Base-by-base conservation (phyloP, 1,140 invertebrate species). In the Heliothis virescens region DNA sequence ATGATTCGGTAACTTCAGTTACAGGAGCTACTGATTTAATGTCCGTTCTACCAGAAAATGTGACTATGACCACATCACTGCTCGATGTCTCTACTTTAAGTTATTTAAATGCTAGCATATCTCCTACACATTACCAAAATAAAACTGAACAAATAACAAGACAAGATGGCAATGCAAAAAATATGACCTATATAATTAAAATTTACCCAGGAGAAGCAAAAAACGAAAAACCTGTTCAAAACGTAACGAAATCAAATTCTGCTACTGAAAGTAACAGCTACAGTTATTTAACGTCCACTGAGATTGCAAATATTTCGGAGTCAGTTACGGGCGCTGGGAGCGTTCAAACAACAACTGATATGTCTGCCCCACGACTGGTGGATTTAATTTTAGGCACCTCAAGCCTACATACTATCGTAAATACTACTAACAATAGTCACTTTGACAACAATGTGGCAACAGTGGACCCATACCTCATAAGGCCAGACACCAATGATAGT, bases 21-120 rank as follows among this genome's bases (percentile, higher is more conserved):
- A 48, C 48, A 67, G 63, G 41, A 67, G 16, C 12, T 67, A 67
- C 48, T 67, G 13, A 47, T 67, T 67, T 21, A 67, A 67, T 48
- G 11, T 48, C 63, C 50, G 13, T n/a, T 48, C 3, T n/a, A 48
- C n/a, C 11, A 12, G n/a, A 13, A 12, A 48, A 10, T 48, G 9
- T 21, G 3, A 26, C 26, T 4, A 48, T 9, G 10, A 67, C 16
- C 13, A 48, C n/a, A 41, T 16, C 41, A 13, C 3, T 10, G 11
- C 12, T 11, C 41, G 34, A 67, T 12, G 63, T 47, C 18, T 48
- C 63, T 48, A 48, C 63, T 41, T 67, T 48, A 48, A 16, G 47
- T 16, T 18, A 0, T 47, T 67, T 16, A 18, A 47, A 21, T 67
- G 41, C 47, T 47, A 47, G 18, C 11, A 67, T 48, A 18, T 41